A percentile compares a stretch with the other conserved stretches of the same genome.
These are phyloP conservation scores for Micropoecilia bifurca DNA, from an alignment of 2,797 vertebrate species.

Conservation along the genomic window DNA sequence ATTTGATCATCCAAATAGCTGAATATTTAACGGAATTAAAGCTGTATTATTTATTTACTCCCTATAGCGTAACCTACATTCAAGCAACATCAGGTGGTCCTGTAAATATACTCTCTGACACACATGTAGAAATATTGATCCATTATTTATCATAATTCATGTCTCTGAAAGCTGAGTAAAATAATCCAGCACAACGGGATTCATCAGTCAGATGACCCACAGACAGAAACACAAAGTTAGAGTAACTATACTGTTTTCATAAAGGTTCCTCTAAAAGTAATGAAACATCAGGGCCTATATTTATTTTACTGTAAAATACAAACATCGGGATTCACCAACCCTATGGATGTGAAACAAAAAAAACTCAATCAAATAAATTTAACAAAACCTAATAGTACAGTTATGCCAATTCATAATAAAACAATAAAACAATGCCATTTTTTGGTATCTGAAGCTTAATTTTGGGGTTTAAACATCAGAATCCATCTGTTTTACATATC, in stretches of 20 bases:
- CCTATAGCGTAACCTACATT: slow-evolving; percentile 87
- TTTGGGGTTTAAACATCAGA: background rate
- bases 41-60: slow-evolving; percentile 95
- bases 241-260: background rate
- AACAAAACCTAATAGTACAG: too few species aligned
- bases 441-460: background rate
- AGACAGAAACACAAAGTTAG: slow-evolving; percentile 41
- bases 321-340: background rate
- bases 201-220: slow-evolving; percentile 47
- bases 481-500: background rate
- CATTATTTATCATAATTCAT: slow-evolving; percentile 96
- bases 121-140: slow-evolving; percentile 93
- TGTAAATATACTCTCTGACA: slow-evolving; percentile 88
- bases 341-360: too few species aligned
- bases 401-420: too few species aligned
- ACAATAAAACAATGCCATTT: too few species aligned
- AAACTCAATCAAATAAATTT: background rate
- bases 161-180: slow-evolving; percentile 90
- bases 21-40: slow-evolving; percentile 99
- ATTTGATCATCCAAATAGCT: slow-evolving; percentile 95
- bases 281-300: background rate
- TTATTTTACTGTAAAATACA: background rate
- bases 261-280: background rate
- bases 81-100: slow-evolving; percentile 89
- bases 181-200: slow-evolving; percentile 54